Base-by-base conservation (phyloP, 2,113 vertebrate genomes). In the Notechis scutatus region DNA sequence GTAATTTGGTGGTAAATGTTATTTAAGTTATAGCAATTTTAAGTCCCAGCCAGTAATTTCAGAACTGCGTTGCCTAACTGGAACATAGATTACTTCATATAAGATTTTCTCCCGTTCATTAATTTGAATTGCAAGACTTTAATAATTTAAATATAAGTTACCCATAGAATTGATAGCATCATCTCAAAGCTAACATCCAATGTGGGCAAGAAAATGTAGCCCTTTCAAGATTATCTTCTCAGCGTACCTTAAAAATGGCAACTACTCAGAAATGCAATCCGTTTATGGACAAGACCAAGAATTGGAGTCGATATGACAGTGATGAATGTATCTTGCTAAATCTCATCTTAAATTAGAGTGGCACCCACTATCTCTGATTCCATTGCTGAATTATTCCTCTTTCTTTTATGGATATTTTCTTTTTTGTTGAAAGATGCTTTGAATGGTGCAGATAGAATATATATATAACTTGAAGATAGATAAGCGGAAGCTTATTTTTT, bases 401-500 rank as follows among this genome's bases (percentile, higher is more conserved):
- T 81, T 81, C 34, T 81, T 81, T 81, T 10, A 42, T 64, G 61
- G 21, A 55, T 85, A 34, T 6, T 55, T 88, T 29, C 50, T 92
- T 92, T 74, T 92, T 26, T 56, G 18, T 81, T 52, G 89, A 87
- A 56, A 47, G 74, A 85, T 54, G 26, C 29, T 88, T 12, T 56
- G 81, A 91, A 86, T 85, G 74, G 74, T 87, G 21, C 47, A 54
- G 86, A 88, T 64, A 34, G 55, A 54, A 86, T 86, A 21, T 29
- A 45, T 64, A 45, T 64, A 45, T 64, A 45, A 26, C 55, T 42
- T 55, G 29, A 87, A 85, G 20, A n/a, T 34, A 61, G 88, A 90
- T 64, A 93, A 93, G 88, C 45, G 52, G 50, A 47, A 86, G 29
- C 94, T 92, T 87, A n/a, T 92, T 54, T 61, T 47, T 61, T n/a